Evolutionary conservation across 2,113 vertebrate genomes (phyloP).

Genomic region (Tachuris rubrigastra): DNA sequence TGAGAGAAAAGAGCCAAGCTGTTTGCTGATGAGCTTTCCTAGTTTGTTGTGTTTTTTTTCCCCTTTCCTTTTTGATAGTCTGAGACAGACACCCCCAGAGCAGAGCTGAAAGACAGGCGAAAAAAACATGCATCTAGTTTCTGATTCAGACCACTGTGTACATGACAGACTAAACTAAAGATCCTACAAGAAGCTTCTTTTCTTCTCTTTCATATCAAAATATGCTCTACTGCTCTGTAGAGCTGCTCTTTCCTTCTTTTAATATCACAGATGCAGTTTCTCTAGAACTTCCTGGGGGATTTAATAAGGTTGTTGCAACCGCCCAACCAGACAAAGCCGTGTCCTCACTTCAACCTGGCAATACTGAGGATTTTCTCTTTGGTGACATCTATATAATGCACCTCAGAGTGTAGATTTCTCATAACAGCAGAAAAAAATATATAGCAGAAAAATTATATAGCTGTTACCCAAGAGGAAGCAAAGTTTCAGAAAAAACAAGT

Average conservation of each 20-base stretch:
- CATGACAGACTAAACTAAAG: not conserved
- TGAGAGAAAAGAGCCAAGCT: not conserved
- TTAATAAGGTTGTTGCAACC: conserved; percentile 14
- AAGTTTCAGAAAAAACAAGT: not conserved
- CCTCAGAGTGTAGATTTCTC: not conserved
- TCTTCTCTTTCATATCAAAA: not conserved
- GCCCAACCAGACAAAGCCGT: not conserved
- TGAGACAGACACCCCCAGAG: not conserved
- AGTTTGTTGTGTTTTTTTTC: not conserved
- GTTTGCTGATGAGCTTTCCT: not conserved
- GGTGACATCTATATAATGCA: not conserved
- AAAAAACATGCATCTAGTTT: not conserved
- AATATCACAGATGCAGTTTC: not conserved
- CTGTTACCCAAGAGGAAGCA: not conserved
- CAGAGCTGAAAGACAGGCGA: not conserved
- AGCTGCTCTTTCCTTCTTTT: conserved; percentile 12
- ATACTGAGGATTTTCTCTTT: not conserved
- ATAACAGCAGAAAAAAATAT: not conserved
- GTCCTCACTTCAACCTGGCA: conserved; percentile 12
- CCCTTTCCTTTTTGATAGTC: not conserved
- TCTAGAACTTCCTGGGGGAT: conserved; percentile 9
- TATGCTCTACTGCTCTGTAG: not conserved
- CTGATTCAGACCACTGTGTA: not conserved
- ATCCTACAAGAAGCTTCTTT: not conserved
- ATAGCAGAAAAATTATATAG: not conserved